A percentile compares a stretch with the other conserved stretches of the same genome.
These are phyloP conservation scores for Palaemon carinicauda DNA, from an alignment of 1,140 invertebrate species.

Conservation along the genomic window DNA sequence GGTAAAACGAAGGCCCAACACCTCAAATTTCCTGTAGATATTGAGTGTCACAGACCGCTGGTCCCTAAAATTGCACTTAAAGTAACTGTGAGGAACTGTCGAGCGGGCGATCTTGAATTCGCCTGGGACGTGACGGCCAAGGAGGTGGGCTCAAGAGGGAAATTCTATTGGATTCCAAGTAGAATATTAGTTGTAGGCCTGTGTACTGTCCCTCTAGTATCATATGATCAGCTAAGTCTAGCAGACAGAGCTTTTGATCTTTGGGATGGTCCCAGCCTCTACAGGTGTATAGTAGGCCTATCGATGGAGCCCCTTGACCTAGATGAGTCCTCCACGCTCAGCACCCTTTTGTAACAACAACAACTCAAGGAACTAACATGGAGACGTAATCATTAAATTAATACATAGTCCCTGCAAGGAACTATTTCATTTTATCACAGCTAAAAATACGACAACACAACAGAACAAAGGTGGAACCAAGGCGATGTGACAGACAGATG, in stretches of 20 bases:
- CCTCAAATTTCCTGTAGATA: conserved; percentile 43
- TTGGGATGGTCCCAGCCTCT: no score
- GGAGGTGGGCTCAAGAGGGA: conserved; percentile 19
- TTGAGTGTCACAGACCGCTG: conserved; percentile 53
- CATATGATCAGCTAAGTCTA: no score
- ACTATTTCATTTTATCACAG: conserved; percentile 53
- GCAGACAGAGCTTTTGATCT: no score
- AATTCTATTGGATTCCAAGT: background rate
- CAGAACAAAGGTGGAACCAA: conserved; percentile 55
- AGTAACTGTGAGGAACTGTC: conserved; percentile 57
- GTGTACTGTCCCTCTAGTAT: no score
- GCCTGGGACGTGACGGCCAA: conserved; percentile 39
- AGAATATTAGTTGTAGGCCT: no score
- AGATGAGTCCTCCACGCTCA: conserved; percentile 37
- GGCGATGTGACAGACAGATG: conserved; percentile 42
- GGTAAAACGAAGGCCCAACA: conserved; percentile 21
- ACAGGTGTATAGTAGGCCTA: background rate
- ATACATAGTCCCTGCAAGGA: conserved; percentile 45
- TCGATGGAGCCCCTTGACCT: background rate
- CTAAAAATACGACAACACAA: conserved; percentile 57
- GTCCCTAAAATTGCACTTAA: conserved; percentile 58
- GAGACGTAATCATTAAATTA: conserved; percentile 54
- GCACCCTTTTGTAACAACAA: conserved; percentile 42
- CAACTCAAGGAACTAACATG: conserved; percentile 57
- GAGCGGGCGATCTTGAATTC: conserved; percentile 41